phyloP scores from a whole-genome alignment of 2,113 vertebrate species.

The Chamaea fasciata region DNA sequence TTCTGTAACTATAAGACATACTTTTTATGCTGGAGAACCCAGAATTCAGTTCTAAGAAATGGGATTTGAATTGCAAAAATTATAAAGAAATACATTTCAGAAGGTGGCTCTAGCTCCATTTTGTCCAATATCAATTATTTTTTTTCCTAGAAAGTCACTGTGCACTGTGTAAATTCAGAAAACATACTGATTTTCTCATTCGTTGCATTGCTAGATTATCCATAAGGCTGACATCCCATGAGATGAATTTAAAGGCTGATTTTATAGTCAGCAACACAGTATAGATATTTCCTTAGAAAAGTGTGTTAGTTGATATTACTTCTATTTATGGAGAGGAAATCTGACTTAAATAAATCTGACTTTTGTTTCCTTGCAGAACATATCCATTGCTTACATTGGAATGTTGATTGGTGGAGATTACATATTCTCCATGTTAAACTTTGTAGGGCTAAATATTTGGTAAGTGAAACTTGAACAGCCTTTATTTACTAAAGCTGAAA shows the following conservation, averaged over 20 bases:
- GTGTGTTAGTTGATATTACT: not conserved
- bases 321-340: not conserved
- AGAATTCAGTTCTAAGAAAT: not conserved
- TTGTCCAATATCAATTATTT: not conserved
- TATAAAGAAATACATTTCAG: not conserved
- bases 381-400: conserved; percentile 86
- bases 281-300: not conserved
- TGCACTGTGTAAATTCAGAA: not conserved
- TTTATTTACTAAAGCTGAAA: not conserved
- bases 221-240: not conserved
- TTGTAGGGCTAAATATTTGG: conserved; percentile 91
- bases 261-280: not conserved
- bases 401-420: conserved; percentile 92
- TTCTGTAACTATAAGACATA: not conserved
- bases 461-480: conserved; percentile 68
- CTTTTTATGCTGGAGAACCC: not conserved
- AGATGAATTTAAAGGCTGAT: not conserved
- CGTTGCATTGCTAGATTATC: not conserved
- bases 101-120: not conserved
- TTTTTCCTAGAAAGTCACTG: not conserved
- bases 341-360: not conserved
- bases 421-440: conserved; percentile 86
- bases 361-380: conserved; percentile 78
- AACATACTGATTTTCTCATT: not conserved
- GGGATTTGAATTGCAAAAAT: not conserved